Percentiles rank a stretch among this genome's conserved stretches.
phyloP scores from a whole-genome alignment of 2,797 vertebrate species.

The Mormyrus hasselquistii region DNA sequence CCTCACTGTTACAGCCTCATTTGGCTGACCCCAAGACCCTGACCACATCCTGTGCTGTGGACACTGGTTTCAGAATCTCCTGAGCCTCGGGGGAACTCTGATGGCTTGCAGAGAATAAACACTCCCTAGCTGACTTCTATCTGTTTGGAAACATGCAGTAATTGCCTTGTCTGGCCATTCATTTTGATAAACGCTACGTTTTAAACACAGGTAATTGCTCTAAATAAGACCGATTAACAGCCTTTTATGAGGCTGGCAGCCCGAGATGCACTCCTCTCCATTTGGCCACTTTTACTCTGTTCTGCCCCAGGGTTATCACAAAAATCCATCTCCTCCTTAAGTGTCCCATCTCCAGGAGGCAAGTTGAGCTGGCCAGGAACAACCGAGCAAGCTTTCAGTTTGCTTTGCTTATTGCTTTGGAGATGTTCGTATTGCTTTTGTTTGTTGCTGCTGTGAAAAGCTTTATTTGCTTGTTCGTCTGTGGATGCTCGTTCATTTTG shows the following conservation, averaged over 20 bases:
- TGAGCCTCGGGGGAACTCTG: background rate
- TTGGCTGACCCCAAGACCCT: background rate
- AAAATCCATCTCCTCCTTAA: background rate
- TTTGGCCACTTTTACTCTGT: background rate
- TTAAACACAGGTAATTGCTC: conserved; percentile 27
- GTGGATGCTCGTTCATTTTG: background rate
- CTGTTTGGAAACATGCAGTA: conserved; percentile 44
- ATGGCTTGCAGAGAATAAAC: background rate
- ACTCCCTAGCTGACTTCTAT: conserved; percentile 40
- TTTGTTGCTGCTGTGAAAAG: background rate
- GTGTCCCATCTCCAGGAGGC: background rate
- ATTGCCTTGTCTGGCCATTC: conserved; percentile 51
- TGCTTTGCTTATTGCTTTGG: background rate
- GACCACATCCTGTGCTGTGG: background rate
- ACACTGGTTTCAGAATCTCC: background rate
- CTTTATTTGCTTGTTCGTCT: background rate
- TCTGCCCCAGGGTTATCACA: background rate
- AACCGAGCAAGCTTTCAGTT: background rate
- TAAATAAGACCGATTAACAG: background rate
- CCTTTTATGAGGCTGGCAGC: background rate
- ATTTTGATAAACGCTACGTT: conserved; percentile 53
- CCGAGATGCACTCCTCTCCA: background rate
- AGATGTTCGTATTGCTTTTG: background rate
- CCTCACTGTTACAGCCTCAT: background rate
- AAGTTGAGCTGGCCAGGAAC: background rate